Evolutionary conservation across 92 coral and sea anemone species (phyloP).

Genomic region (Paramuricea clavata): DNA sequence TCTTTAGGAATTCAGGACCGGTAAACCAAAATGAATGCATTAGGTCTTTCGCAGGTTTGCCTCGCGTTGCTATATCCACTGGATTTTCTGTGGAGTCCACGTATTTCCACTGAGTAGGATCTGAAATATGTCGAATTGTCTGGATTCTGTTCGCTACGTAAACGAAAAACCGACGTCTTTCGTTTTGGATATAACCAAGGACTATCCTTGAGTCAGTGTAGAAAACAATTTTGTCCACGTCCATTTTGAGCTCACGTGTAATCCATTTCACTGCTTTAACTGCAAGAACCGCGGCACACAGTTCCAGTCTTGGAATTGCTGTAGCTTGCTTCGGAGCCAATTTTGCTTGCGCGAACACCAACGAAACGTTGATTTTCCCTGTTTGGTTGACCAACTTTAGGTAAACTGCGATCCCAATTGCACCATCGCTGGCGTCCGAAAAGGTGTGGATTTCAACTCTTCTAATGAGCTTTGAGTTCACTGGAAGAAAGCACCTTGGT

Average conservation of each 20-base stretch:
- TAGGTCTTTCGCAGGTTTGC: constrained; percentile 22
- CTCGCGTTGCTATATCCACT: constrained; percentile 59
- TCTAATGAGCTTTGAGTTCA: constrained; percentile 2
- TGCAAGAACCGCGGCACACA: constrained; percentile 60
- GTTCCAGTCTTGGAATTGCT: constrained; percentile 68
- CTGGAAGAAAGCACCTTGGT: constrained; percentile 53
- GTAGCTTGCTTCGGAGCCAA: constrained; percentile 61
- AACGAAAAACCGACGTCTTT: constrained; percentile 56
- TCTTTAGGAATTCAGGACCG: constrained; percentile 56
- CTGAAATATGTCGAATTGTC: constrained; percentile 30
- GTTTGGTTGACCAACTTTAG: background rate
- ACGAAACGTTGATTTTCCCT: background rate
- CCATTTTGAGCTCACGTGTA: constrained; percentile 40
- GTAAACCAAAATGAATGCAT: constrained; percentile 36
- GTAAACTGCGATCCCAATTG: constrained; percentile 54
- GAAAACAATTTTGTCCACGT: constrained; percentile 26
- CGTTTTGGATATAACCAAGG: constrained; percentile 69
- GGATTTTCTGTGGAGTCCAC: constrained; percentile 62
- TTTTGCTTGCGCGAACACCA: constrained; percentile 63
- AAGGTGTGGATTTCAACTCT: constrained; percentile 56
- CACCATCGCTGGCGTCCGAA: constrained; percentile 60
- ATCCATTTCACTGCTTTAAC: constrained; percentile 46
- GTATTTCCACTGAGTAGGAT: constrained; percentile 63
- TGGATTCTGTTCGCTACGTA: too few relatives aligned
- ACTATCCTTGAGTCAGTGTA: too few relatives aligned